These are phyloP conservation scores for Orthonychiurus folsomi DNA, from an alignment of 2,888 invertebrate species.

Conservation along the genomic window DNA sequence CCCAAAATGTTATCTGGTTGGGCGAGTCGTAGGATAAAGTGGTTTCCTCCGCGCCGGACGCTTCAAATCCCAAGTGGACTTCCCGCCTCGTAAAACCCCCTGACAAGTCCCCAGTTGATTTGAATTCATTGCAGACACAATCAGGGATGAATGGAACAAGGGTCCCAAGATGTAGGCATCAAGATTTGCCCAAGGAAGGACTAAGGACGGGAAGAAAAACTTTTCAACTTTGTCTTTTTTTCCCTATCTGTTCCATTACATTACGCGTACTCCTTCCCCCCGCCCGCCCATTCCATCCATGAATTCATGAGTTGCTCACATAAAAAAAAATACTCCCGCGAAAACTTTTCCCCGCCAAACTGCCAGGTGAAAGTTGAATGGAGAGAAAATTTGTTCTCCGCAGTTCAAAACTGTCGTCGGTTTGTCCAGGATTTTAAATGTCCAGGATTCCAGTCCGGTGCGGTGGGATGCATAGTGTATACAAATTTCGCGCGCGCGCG, in stretches of 20 bases:
- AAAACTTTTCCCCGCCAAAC: not conserved
- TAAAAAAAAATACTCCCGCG: no score
- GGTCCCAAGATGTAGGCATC: not conserved
- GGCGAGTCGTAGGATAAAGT: no score
- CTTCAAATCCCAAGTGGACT: not conserved
- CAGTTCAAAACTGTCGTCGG: no score
- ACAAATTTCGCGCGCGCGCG: no score
- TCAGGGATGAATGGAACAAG: not conserved
- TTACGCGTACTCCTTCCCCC: not conserved
- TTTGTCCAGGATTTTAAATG: no score
- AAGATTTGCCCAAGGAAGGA: not conserved
- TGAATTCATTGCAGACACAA: not conserved
- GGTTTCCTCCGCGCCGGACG: no score
- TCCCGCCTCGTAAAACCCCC: not conserved
- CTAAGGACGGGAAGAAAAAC: not conserved
- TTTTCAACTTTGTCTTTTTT: conserved; percentile 1
- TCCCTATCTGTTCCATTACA: not conserved
- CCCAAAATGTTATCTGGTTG: no score
- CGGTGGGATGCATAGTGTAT: no score
- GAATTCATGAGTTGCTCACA: not conserved
- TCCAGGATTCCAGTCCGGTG: no score
- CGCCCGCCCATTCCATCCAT: not conserved
- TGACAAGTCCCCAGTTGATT: not conserved
- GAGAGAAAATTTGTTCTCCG: no score
- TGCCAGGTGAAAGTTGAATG: not conserved